A percentile compares a stretch with the other conserved stretches of the same genome.
phyloP scores from a whole-genome alignment of 1,140 invertebrate genomes.

The Uloborus diversus region DNA sequence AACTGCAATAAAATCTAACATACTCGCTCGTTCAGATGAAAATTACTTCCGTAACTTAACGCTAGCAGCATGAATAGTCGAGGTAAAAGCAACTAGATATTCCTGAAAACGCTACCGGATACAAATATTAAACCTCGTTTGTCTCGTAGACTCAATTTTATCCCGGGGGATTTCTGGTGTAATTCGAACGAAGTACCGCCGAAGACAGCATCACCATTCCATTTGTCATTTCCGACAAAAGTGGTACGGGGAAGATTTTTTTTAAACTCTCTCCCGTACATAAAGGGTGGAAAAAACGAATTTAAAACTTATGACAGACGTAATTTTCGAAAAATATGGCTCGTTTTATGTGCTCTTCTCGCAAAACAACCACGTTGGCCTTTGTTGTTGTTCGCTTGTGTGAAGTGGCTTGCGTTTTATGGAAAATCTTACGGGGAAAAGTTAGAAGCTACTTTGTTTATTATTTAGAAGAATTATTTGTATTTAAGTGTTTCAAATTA shows the following conservation, averaged over 20 bases:
- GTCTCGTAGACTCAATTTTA: constrained; percentile 41
- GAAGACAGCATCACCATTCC: constrained; percentile 19
- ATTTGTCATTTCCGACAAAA: constrained; percentile 21
- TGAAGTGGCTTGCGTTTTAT: neutral
- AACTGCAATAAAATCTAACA: constrained; percentile 17
- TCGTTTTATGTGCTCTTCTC: no score
- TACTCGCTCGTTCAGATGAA: neutral
- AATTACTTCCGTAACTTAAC: constrained; percentile 41
- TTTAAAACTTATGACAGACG: constrained; percentile 42
- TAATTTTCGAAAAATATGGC: constrained; percentile 42
- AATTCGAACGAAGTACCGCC: constrained; percentile 23
- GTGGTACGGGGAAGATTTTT: constrained; percentile 1
- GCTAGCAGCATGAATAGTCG: neutral
- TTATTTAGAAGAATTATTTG: no score
- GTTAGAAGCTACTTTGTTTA: neutral
- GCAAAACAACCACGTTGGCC: no score
- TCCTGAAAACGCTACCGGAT: constrained; percentile 5
- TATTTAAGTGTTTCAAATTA: no score
- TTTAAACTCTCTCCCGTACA: no score
- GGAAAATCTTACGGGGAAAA: no score
- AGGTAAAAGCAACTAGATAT: neutral
- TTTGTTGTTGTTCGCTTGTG: neutral
- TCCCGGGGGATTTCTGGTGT: constrained; percentile 9
- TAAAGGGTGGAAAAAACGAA: constrained; percentile 18
- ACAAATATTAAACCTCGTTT: constrained; percentile 52